A percentile compares a stretch with the other conserved stretches of the same genome.
These are phyloP conservation scores for Eupithecia pulchellata DNA, from an alignment of 2,888 invertebrate genomes.

Conservation along the genomic window DNA sequence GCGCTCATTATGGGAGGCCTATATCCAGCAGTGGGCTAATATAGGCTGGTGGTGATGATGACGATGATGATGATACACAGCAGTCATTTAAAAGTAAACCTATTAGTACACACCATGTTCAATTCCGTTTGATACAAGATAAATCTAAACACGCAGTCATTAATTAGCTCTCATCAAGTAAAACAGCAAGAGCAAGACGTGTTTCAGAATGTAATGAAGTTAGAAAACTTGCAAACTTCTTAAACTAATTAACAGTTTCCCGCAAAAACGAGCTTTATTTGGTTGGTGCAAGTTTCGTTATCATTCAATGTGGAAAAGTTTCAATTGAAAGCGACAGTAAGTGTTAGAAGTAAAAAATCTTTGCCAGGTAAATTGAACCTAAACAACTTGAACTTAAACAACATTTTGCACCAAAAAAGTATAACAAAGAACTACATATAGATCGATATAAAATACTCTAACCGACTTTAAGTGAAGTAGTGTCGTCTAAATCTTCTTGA, in stretches of 20 bases:
- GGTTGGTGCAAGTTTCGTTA: conserved; percentile 11
- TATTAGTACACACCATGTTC: not conserved
- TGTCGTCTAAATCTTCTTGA: not conserved
- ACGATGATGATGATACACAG: too few relatives aligned
- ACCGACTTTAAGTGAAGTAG: not conserved
- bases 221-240: conserved; percentile 23
- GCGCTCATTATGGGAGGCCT: too few relatives aligned
- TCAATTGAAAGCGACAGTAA: not conserved
- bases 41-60: too few relatives aligned
- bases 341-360: not conserved
- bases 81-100: not conserved
- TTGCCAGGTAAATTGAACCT: not conserved
- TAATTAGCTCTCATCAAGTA: conserved; percentile 23
- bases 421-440: too few relatives aligned
- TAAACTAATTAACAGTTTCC: conserved; percentile 20
- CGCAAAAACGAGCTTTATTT: conserved; percentile 7
- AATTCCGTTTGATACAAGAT: conserved; percentile 19
- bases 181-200: conserved; percentile 13
- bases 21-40: too few relatives aligned
- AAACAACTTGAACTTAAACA: not conserved
- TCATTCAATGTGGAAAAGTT: conserved; percentile 5
- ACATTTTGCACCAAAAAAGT: not conserved
- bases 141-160: conserved; percentile 14
- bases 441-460: too few relatives aligned
- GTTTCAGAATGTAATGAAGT: conserved; percentile 23